Conservation (phyloP, 2,113 vertebrate species). For the Gobius niger region DNA sequence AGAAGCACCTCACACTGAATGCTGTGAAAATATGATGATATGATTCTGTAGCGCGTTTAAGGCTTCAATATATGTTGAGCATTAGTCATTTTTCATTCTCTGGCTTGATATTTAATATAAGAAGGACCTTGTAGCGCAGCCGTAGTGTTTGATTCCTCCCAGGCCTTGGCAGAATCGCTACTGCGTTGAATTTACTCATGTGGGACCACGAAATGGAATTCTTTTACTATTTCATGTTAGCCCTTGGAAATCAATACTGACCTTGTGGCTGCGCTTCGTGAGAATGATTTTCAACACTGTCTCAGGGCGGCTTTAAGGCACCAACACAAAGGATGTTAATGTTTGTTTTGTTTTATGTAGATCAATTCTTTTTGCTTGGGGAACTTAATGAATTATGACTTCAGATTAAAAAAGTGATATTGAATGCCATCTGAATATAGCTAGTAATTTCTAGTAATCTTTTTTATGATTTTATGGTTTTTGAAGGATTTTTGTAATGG, state of each 20-base stretch:
- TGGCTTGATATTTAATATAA: constrained; percentile 14
- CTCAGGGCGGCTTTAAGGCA: not conserved
- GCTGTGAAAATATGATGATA: not conserved
- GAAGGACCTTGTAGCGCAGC: constrained; percentile 35
- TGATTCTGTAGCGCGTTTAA: not conserved
- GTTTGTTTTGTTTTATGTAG: too few species aligned
- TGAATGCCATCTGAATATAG: too few species aligned
- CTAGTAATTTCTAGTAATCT: too few species aligned
- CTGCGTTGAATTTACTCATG: constrained; percentile 43
- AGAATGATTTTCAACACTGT: constrained; percentile 15
- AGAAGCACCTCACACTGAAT: constrained; percentile 2
- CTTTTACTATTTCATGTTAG: constrained; percentile 33
- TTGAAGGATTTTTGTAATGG: too few species aligned
- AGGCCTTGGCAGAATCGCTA: constrained; percentile 45
- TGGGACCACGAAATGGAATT: constrained; percentile 25
- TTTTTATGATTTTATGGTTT: too few species aligned
- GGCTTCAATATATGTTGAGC: too few species aligned
- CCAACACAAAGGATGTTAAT: not conserved
- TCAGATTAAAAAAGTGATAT: too few species aligned
- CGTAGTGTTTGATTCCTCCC: constrained; percentile 37
- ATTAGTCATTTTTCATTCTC: too few species aligned
- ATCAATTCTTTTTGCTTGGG: too few species aligned
- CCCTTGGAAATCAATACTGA: constrained; percentile 47
- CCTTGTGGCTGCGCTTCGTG: constrained; percentile 31
- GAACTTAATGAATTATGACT: too few species aligned